Percentiles rank a stretch among this genome's conserved stretches.
Evolutionary conservation across 2,888 invertebrate genomes (phyloP).

Genomic region (Tetanocera ferruginea): DNA sequence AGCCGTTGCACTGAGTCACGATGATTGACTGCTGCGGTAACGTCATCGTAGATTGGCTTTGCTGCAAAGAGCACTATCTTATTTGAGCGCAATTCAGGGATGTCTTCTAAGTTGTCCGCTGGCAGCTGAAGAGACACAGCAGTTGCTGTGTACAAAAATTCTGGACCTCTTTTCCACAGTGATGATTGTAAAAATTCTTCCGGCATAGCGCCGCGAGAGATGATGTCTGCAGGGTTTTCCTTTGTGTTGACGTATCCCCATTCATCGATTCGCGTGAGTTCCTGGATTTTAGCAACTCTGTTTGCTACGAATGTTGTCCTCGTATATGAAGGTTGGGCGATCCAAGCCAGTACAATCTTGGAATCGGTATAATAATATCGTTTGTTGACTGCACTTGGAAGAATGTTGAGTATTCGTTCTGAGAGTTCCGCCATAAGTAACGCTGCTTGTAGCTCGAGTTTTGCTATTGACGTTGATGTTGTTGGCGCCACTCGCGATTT

Average conservation of each 20-base stretch:
- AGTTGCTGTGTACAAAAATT: too few species aligned
- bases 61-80: too few species aligned
- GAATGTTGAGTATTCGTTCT: constrained; percentile 15
- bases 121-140: too few species aligned
- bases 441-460: constrained; percentile 36
- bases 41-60: too few species aligned
- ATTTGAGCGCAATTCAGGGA: too few species aligned
- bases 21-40: too few species aligned
- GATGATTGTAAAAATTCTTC: not conserved
- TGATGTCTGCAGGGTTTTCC: constrained; percentile 36
- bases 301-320: constrained; percentile 31
- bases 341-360: constrained; percentile 29
- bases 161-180: not conserved
- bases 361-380: constrained; percentile 27
- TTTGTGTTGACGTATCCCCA: constrained; percentile 37
- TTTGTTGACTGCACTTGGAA: constrained; percentile 3
- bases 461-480: constrained; percentile 23
- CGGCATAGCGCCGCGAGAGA: too few species aligned
- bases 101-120: too few species aligned
- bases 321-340: not conserved
- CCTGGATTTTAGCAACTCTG: constrained; percentile 28
- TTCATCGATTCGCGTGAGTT: constrained; percentile 18
- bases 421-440: constrained; percentile 21
- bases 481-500: constrained; percentile 39
- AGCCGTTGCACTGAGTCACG: too few species aligned